A percentile compares a stretch with the other conserved stretches of the same genome.
phyloP scores from a whole-genome alignment of 2,888 invertebrate genomes.

The Drosophila eohydei region DNA sequence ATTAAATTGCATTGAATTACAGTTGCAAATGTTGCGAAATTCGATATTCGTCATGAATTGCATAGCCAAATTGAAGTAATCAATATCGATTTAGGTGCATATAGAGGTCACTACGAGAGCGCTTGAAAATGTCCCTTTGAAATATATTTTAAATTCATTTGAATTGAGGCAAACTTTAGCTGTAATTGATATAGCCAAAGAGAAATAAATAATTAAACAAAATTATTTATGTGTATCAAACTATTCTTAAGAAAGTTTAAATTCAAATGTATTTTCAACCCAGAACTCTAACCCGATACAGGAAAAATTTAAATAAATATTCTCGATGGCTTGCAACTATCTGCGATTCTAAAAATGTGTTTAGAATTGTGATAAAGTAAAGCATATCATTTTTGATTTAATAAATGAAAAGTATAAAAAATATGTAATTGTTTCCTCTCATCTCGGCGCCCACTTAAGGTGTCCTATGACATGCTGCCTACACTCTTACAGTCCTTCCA shows the following conservation, averaged over 20 bases:
- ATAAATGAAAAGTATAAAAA: conserved; percentile 3
- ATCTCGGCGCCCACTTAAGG: conserved; percentile 54
- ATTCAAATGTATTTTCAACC: too few species aligned
- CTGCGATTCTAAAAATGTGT: not conserved
- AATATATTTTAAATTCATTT: not conserved
- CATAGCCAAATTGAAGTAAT: conserved; percentile 30
- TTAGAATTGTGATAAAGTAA: not conserved
- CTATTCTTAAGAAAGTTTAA: too few species aligned
- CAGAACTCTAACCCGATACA: too few species aligned
- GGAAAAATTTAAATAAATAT: too few species aligned
- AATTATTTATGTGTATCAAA: too few species aligned
- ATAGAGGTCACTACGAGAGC: conserved; percentile 8
- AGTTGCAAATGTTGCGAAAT: conserved; percentile 73
- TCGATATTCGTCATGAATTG: conserved; percentile 63
- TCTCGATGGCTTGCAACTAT: not conserved
- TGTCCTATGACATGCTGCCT: conserved; percentile 52
- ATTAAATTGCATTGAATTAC: conserved; percentile 70
- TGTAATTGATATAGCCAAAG: too few species aligned
- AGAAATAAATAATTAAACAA: too few species aligned
- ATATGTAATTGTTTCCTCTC: not conserved
- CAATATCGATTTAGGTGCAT: conserved; percentile 35
- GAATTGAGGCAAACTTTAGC: too few species aligned
- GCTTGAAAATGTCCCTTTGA: not conserved
- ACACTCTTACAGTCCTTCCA: conserved; percentile 24
- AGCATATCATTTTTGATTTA: not conserved